Percentiles rank a stretch among this genome's conserved stretches.
These are phyloP conservation scores for Polypterus bichir DNA, from an alignment of 2,113 vertebrate genomes.

Conservation along the genomic window DNA sequence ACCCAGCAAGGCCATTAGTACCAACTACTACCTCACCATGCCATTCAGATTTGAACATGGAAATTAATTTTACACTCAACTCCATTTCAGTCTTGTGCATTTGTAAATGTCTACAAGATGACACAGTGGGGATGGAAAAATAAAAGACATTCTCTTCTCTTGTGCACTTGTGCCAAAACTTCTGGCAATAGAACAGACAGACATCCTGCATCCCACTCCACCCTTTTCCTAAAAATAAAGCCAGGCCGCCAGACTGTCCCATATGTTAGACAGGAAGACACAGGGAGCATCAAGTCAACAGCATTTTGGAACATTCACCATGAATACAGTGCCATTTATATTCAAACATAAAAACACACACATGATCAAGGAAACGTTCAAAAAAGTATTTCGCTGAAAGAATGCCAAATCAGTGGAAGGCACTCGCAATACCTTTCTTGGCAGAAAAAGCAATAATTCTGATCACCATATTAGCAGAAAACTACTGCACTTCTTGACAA, in stretches of 20 bases:
- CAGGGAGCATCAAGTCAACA: background rate
- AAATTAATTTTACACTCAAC: no score
- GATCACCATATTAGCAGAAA: no score
- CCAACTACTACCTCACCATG: no score
- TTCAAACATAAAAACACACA: slow-evolving; percentile 4
- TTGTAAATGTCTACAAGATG: no score
- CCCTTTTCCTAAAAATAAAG: slow-evolving; percentile 19
- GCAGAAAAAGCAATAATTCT: no score
- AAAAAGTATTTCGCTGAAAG: no score
- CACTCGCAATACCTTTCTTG: no score
- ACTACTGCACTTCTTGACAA: no score
- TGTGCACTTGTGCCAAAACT: slow-evolving; percentile 2
- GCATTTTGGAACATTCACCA: background rate
- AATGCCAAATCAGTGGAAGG: no score
- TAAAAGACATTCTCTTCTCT: background rate
- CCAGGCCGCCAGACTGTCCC: slow-evolving; percentile 7
- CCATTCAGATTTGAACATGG: no score
- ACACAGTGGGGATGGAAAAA: background rate
- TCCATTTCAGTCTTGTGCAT: no score
- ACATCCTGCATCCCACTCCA: slow-evolving; percentile 3
- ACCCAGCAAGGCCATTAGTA: no score
- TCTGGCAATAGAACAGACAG: slow-evolving; percentile 16
- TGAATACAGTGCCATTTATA: background rate
- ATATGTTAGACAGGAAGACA: background rate
- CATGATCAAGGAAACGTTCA: background rate